These are phyloP conservation scores for Xiphophorus birchmanni DNA, from an alignment of 2,797 vertebrate genomes.

Conservation along the genomic window DNA sequence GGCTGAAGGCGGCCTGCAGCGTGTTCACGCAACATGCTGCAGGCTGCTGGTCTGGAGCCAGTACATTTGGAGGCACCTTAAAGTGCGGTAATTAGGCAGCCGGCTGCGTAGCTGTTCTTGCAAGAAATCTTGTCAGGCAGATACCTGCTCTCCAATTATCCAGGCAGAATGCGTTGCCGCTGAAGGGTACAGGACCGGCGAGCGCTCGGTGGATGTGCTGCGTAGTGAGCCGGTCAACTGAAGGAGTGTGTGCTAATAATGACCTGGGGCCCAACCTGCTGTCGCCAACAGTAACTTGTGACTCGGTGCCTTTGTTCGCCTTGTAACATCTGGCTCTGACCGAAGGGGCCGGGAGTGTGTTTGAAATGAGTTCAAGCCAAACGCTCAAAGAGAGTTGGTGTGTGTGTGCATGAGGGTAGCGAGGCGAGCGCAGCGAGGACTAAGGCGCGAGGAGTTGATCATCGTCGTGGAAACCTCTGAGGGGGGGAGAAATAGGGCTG, in stretches of 20 bases:
- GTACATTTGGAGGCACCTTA: constrained; percentile 64
- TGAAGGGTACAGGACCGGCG: constrained; percentile 61
- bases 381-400: constrained; percentile 55
- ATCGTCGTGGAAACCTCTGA: constrained; percentile 77
- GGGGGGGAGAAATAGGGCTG: constrained; percentile 65
- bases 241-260: constrained; percentile 71
- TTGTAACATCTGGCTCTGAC: constrained; percentile 79
- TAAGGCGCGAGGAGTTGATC: constrained; percentile 78
- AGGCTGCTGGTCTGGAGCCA: constrained; percentile 46
- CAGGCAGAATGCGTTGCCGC: constrained; percentile 59
- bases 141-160: constrained; percentile 83
- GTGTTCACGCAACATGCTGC: constrained; percentile 7
- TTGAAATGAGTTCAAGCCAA: constrained; percentile 65
- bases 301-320: constrained; percentile 78
- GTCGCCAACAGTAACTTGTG: constrained; percentile 78
- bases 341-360: constrained; percentile 59
- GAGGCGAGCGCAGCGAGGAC: constrained; percentile 64
- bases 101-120: constrained; percentile 80
- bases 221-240: constrained; percentile 38
- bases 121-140: constrained; percentile 84
- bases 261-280: constrained; percentile 82
- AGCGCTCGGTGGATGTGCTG: constrained; percentile 51
- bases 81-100: constrained; percentile 77
- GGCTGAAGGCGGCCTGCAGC: not conserved
- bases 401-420: constrained; percentile 43